Evolutionary conservation across 2,888 invertebrate species (phyloP), one percentile per base, ranked within the genome.

Genomic region (Drymonia ruficornis): DNA sequence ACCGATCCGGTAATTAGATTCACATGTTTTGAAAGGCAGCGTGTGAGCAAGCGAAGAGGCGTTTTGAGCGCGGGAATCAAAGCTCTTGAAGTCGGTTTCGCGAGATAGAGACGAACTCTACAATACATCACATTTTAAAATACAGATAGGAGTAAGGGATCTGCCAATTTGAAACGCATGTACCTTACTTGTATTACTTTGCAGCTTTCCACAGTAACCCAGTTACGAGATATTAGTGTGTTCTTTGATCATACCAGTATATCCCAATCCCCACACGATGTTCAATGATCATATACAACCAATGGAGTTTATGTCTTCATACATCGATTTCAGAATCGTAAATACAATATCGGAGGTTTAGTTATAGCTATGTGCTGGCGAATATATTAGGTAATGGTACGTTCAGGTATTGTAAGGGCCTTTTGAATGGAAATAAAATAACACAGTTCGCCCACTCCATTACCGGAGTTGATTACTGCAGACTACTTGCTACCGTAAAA

Each of bases 1-100:
- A 49, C 49, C 38, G 56, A 50, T 63, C 48, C 49, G 52, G 61
- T 65, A 68, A 71, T 70, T 62, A 74, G 70, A 72, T 63, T 66
- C 43, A 61, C 52, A 56, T 44, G 28, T 54, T 49, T 49, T 19
- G 43, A 7, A 5, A 0, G 43, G n/a, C 13, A 19, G 12, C 16
- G n/a, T 40, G 40, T 8, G 40, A 16, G 16, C 31, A 1, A 38
- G 5, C 15, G 16, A 16, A 16, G 11, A n/a, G 15, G n/a, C n/a
- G 15, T 9, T 15, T 40, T n/a, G 38, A 1, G 31, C 31, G 9
- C 11, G 11, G 3, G 3, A 31, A 31, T 11, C 0, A 11, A 31
- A 9, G n/a, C n/a, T 31, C 12, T 31, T 11, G 31, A 31, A 31
- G 9, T 8, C 31, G 9, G 7, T 9, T 12, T 31, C 31, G n/a